Conservation (phyloP, 35 echinoderm and acorn worm species). For the Holothuria glaberrima region DNA sequence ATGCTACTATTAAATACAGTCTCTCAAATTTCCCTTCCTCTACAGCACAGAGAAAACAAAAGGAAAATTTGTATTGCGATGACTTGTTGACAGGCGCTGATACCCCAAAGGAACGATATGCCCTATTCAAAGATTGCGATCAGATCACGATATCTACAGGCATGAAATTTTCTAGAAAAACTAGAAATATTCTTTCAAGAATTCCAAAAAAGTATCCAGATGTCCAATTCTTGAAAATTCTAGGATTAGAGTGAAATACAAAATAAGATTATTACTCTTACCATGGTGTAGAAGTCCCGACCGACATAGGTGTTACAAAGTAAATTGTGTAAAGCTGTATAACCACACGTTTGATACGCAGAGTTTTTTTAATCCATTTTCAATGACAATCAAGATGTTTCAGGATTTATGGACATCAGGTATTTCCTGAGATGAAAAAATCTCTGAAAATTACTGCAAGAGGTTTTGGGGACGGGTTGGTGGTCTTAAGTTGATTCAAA, state of each 20-base stretch:
- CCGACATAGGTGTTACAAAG: constrained; percentile 21
- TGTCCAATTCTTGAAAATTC: constrained; percentile 15
- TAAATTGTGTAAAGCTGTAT: not conserved
- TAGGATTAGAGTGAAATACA: constrained; percentile 38
- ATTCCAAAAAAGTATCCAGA: not conserved
- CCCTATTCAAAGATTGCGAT: too few species aligned
- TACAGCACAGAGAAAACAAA: too few species aligned
- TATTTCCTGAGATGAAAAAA: too few species aligned
- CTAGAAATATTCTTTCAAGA: not conserved
- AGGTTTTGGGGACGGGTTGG: not conserved
- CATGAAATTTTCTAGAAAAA: too few species aligned
- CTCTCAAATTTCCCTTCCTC: too few species aligned
- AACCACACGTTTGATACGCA: constrained; percentile 33
- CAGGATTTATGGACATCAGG: constrained; percentile 42
- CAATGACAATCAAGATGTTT: constrained; percentile 45
- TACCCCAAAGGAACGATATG: too few species aligned
- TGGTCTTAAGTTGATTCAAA: constrained; percentile 13
- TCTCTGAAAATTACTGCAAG: too few species aligned
- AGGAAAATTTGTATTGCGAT: too few species aligned
- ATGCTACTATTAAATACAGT: too few species aligned
- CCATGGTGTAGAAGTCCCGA: constrained; percentile 22
- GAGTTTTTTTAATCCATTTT: constrained; percentile 39
- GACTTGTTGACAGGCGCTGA: too few species aligned
- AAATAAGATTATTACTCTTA: constrained; percentile 17
- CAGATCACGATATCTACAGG: too few species aligned